Conservation (phyloP, 2,888 invertebrate species). For the Buathra laborator region DNA sequence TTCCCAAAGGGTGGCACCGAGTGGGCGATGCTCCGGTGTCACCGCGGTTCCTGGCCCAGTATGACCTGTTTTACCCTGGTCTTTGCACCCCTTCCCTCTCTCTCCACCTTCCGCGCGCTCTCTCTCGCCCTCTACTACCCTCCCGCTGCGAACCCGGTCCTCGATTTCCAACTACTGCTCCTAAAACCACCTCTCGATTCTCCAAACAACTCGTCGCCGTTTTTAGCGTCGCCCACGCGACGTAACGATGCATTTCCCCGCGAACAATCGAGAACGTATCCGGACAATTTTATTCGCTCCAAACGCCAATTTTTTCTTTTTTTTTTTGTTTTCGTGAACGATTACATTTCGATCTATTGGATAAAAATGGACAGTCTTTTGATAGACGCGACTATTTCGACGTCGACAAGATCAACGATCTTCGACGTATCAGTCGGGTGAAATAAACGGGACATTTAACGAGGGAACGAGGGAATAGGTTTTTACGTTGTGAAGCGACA, state of each 20-base stretch:
- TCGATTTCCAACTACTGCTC: slow-evolving; percentile 13
- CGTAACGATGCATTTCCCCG: slow-evolving; percentile 38
- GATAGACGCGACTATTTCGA: not conserved
- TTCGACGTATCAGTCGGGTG: not conserved
- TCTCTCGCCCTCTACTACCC: slow-evolving; percentile 15
- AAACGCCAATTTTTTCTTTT: no score
- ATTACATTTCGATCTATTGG: not conserved
- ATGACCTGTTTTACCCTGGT: slow-evolving; percentile 80
- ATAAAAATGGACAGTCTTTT: not conserved
- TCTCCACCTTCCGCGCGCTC: slow-evolving; percentile 26
- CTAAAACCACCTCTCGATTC: slow-evolving; percentile 13
- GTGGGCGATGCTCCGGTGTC: slow-evolving; percentile 76
- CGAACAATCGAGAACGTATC: slow-evolving; percentile 13
- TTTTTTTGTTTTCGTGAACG: not conserved
- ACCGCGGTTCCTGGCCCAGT: slow-evolving; percentile 78
- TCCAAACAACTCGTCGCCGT: slow-evolving; percentile 50
- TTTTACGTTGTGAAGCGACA: not conserved
- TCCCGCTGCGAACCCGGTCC: slow-evolving; percentile 3
- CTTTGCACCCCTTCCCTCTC: slow-evolving; percentile 65
- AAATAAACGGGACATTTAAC: slow-evolving; percentile 16
- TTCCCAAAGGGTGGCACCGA: slow-evolving; percentile 72
- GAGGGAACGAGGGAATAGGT: slow-evolving; percentile 1
- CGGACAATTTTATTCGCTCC: no score
- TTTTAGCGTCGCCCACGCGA: slow-evolving; percentile 25
- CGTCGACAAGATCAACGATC: not conserved